Conservation (phyloP, 2,888 invertebrate genomes). For the Polyploca ridens region DNA sequence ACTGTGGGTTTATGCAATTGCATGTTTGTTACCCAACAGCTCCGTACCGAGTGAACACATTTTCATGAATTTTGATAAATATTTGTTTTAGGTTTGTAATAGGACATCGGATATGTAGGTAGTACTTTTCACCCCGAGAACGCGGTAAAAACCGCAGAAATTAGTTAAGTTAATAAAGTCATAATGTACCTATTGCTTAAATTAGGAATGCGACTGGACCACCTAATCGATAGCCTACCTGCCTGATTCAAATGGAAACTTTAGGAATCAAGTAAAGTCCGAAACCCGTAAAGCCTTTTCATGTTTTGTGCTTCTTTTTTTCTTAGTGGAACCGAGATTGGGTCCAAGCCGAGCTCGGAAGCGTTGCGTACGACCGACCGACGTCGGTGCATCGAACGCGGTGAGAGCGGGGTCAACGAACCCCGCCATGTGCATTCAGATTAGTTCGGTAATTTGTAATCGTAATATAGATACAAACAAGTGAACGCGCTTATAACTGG, state of each 20-base stretch:
- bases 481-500: neutral
- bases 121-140: no score
- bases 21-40: no score
- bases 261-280: neutral
- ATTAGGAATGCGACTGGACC: neutral
- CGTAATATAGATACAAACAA: constrained; percentile 26
- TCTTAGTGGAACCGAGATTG: constrained; percentile 25
- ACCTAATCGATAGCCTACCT: neutral
- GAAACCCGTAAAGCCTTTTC: constrained; percentile 8
- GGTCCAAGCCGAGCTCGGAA: constrained; percentile 31
- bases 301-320: constrained; percentile 36
- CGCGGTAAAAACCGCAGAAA: no score
- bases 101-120: no score
- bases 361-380: constrained; percentile 43
- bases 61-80: no score
- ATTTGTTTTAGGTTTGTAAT: no score
- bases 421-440: constrained; percentile 76
- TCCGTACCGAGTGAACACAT: no score
- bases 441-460: constrained; percentile 60
- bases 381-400: constrained; percentile 80
- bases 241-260: neutral
- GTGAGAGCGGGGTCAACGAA: constrained; percentile 80
- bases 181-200: neutral
- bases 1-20: no score
- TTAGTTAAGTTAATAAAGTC: neutral